Percentiles rank a stretch among this genome's conserved stretches.
Conservation (phyloP, 1,140 invertebrate genomes). For the Mamestra configurata region DNA sequence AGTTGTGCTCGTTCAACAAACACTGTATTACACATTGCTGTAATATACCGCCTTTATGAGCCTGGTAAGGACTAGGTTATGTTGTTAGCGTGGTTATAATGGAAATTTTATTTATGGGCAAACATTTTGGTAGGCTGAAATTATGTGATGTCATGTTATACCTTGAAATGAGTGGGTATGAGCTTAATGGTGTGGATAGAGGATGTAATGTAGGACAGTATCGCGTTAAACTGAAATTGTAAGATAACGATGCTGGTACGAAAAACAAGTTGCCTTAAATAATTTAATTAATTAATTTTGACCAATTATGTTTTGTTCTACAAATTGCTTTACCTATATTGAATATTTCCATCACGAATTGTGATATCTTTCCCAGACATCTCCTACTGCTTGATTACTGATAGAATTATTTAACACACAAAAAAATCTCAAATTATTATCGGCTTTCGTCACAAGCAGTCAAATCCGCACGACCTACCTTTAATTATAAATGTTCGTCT, state of each 20-base stretch:
- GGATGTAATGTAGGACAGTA: neutral
- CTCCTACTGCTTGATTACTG: too few species aligned
- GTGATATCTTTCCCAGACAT: too few species aligned
- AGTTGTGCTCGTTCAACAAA: slow-evolving; percentile 50
- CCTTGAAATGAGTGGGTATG: slow-evolving; percentile 15
- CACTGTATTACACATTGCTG: slow-evolving; percentile 36
- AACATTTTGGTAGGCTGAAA: neutral
- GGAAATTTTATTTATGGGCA: slow-evolving; percentile 46
- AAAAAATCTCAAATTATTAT: neutral
- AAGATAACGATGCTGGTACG: neutral
- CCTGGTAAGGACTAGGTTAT: slow-evolving; percentile 27
- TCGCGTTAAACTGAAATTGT: neutral
- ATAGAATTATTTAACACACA: too few species aligned
- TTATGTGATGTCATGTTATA: neutral
- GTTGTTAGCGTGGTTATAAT: slow-evolving; percentile 39
- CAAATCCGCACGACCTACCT: neutral
- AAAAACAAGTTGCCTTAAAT: too few species aligned
- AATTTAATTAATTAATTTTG: too few species aligned
- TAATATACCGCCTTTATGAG: slow-evolving; percentile 54
- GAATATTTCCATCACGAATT: too few species aligned
- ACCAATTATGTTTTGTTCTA: too few species aligned
- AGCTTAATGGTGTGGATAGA: neutral
- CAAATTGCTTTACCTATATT: too few species aligned
- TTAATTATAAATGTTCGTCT: neutral
- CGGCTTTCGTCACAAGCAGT: neutral